A percentile compares a stretch with the other conserved stretches of the same genome.
Evolutionary conservation across 2,888 invertebrate genomes (phyloP).

Genomic region (Stratiomys singularior): DNA sequence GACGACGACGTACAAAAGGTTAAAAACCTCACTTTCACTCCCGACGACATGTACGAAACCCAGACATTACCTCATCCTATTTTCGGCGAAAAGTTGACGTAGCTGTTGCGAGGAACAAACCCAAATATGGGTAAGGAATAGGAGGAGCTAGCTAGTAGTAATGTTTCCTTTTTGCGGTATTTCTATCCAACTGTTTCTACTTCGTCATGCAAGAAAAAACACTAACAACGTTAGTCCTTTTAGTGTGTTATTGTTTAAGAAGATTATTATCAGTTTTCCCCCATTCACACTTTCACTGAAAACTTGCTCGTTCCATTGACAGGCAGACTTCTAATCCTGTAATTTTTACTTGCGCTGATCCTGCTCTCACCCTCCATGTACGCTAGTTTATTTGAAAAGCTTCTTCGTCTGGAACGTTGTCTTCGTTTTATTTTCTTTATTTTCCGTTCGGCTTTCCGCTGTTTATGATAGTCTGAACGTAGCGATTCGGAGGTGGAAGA

Average conservation of each 20-base stretch:
- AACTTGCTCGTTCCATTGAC: neutral
- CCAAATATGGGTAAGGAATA: neutral
- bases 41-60: constrained; percentile 29
- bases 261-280: constrained; percentile 38
- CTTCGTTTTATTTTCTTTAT: constrained; percentile 14
- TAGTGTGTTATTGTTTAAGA: neutral
- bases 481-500: neutral
- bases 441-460: constrained; percentile 6
- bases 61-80: constrained; percentile 32
- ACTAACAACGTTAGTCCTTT: neutral
- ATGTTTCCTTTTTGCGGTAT: neutral
- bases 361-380: neutral
- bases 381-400: constrained; percentile 43
- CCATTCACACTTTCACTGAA: constrained; percentile 40
- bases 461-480: neutral
- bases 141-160: neutral
- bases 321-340: neutral
- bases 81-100: neutral
- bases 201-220: neutral
- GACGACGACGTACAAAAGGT: constrained; percentile 55
- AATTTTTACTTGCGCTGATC: neutral
- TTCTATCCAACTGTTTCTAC: neutral
- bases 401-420: constrained; percentile 49
- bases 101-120: constrained; percentile 22
- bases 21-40: constrained; percentile 55